Base-by-base conservation (phyloP, 2,888 invertebrate genomes). In the Lissonota sp. region DNA sequence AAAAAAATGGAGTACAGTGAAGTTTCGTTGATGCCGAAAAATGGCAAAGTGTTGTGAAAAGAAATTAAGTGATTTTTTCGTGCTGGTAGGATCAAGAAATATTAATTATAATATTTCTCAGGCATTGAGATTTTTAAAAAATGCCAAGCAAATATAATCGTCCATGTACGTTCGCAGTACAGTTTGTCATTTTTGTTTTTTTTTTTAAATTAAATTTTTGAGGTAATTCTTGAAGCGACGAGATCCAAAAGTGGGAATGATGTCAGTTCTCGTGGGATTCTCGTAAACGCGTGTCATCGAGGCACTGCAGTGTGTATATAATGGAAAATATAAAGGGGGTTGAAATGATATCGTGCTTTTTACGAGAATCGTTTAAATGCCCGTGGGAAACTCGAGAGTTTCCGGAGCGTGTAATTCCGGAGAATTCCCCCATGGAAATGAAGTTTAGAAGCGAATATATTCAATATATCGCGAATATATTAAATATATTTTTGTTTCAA, bases 311-410 rank as follows among this genome's bases (percentile, higher is more conserved):
- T 26, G 40, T 60, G 3, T 26, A 14, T 60, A 53, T 14, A 26
- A 26, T 26, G 49, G 39, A 40, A 42, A 42, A 55, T n/a, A 12
- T 44, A 14, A 60, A 14, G n/a, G 39, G 63, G 12, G 57, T 53
- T 37, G 26, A 66, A 14, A 53, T 62, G 8, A 42, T n/a, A n/a
- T 72, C 55, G 60, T 39, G 49, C 26, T 26, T 40, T 69, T 79
- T 75, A 70, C 67, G 70, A 70, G 63, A n/a, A 57, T 57, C 6
- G 75, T 67, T 76, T 67, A 67, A 76, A 80, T 62, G 71, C 67
- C 58, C 80, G 80, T 80, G 80, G 67, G 80, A 80, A 26, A 76
- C 42, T 12, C 2, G 16, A 60, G 62, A 39, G 55, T 69, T 69
- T 67, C 39, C 71, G 70, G 44, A 49, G 71, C 69, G 46, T 70